Evolutionary conservation across 2,113 vertebrate genomes (phyloP).

Genomic region (Cisticola juncidis): DNA sequence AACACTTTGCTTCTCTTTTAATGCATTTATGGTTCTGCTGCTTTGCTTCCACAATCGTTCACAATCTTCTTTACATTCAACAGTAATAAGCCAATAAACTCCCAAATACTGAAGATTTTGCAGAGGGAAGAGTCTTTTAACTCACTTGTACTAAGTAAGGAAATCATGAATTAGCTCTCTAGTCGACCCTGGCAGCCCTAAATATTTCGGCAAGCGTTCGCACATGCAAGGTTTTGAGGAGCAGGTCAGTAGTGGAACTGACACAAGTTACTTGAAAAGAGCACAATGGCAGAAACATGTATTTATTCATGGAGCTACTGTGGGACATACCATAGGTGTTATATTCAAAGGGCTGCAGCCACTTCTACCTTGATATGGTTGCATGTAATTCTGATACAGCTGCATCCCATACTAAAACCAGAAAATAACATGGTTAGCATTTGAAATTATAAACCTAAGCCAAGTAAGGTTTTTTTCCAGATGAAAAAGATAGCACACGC

Average conservation of each 20-base stretch:
- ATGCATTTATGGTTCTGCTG: not conserved
- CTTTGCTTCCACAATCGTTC: not conserved
- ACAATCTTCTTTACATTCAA: not conserved
- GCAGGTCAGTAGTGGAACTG: not conserved
- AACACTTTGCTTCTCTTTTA: not conserved
- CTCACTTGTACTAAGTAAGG: not conserved
- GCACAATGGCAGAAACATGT: not conserved
- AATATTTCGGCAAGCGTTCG: not conserved
- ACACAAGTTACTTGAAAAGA: not conserved
- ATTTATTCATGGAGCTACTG: not conserved
- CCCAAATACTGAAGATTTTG: not conserved
- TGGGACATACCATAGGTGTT: slow-evolving; percentile 88
- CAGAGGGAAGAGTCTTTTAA: not conserved
- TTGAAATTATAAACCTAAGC: not conserved
- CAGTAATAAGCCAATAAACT: not conserved
- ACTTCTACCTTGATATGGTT: slow-evolving; percentile 86
- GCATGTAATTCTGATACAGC: slow-evolving; percentile 94
- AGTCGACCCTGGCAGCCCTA: not conserved
- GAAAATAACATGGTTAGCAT: slow-evolving; percentile 42
- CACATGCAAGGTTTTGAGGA: not conserved
- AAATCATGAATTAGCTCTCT: not conserved
- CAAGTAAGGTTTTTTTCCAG: not conserved
- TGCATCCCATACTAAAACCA: slow-evolving; percentile 90
- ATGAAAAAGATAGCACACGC: not conserved
- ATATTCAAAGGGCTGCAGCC: slow-evolving; percentile 78